Evolutionary conservation across 2,113 vertebrate genomes (phyloP).

Genomic region (Pelecanoides urinatrix): DNA sequence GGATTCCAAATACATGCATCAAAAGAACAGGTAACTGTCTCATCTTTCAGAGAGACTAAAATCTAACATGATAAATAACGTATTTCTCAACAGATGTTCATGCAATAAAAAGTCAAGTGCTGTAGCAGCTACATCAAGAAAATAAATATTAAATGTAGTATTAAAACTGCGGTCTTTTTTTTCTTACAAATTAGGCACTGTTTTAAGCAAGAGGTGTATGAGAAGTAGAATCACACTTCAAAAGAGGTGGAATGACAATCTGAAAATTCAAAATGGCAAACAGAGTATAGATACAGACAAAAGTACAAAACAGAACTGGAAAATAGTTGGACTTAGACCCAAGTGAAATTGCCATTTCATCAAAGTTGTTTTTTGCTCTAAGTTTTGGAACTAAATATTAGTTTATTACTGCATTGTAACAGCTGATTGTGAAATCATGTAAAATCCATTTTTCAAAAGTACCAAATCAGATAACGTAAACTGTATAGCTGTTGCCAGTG

Average conservation of each 20-base stretch:
- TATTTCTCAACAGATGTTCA: background rate
- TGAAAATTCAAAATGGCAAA: background rate
- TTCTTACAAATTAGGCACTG: background rate
- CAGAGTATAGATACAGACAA: background rate
- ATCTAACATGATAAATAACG: background rate
- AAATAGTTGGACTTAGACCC: background rate
- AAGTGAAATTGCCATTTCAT: background rate
- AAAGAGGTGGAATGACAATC: background rate
- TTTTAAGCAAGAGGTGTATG: background rate
- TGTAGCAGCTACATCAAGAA: background rate
- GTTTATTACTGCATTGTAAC: background rate
- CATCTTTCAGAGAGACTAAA: background rate
- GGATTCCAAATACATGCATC: background rate
- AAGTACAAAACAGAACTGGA: background rate
- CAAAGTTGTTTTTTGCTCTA: background rate
- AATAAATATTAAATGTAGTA: background rate
- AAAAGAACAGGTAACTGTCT: background rate
- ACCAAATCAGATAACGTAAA: background rate
- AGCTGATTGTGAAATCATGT: background rate
- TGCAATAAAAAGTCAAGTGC: background rate
- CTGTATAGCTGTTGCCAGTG: background rate
- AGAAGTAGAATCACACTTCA: background rate
- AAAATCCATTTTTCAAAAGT: background rate
- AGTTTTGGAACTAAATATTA: background rate
- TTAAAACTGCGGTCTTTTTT: background rate